Percentiles rank a stretch among this genome's conserved stretches.
phyloP scores from a whole-genome alignment of 2,888 invertebrate genomes.

The Trilocha varians region DNA sequence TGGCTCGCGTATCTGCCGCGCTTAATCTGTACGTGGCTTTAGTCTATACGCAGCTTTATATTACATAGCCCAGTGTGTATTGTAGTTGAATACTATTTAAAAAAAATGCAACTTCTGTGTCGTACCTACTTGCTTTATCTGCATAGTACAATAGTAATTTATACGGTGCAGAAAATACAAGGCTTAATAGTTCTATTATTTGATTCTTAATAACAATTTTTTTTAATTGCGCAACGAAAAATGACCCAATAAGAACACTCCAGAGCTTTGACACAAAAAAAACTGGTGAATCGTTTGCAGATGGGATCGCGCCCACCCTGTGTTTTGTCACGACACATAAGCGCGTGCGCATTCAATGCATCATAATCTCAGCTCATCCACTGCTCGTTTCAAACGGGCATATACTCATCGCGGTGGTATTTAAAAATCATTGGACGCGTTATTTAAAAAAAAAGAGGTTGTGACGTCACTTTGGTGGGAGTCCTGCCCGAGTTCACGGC shows the following conservation, averaged over 20 bases:
- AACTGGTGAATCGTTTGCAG: constrained; percentile 4
- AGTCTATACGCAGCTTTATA: too few relatives aligned
- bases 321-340: constrained; percentile 9
- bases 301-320: constrained; percentile 17
- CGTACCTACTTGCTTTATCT: too few relatives aligned
- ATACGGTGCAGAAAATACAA: too few relatives aligned
- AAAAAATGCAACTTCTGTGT: too few relatives aligned
- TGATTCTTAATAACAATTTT: too few relatives aligned
- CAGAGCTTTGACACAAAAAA: background rate
- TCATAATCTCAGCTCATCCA: constrained; percentile 23
- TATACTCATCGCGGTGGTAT: constrained; percentile 22
- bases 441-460: constrained; percentile 17
- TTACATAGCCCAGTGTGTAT: too few relatives aligned
- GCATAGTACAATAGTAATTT: too few relatives aligned
- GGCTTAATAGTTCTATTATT: too few relatives aligned
- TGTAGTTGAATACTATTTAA: too few relatives aligned
- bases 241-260: background rate
- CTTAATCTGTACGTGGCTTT: too few relatives aligned
- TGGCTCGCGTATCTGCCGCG: too few relatives aligned
- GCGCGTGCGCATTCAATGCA: constrained; percentile 24
- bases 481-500: constrained; percentile 10
- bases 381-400: constrained; percentile 25
- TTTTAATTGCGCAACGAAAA: background rate
- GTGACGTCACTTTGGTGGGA: constrained; percentile 23
- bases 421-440: constrained; percentile 24